Evolutionary conservation across 1,140 invertebrate species (phyloP).

Genomic region (Nomia melanderi): DNA sequence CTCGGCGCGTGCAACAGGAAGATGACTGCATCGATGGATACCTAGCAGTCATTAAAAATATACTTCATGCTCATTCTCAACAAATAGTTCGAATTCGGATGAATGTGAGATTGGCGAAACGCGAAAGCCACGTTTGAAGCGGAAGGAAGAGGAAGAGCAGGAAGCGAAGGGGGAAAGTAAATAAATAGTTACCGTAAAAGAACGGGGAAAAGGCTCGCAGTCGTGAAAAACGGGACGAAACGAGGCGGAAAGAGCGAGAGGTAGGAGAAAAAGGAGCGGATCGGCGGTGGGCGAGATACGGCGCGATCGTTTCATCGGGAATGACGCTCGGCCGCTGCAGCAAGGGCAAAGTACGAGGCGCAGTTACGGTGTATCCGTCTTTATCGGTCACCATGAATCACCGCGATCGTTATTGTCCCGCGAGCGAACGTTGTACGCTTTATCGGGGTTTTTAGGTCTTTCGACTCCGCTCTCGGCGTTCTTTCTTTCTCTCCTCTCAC

Average conservation of each 20-base stretch:
- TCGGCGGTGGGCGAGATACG: background rate
- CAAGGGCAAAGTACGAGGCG: conserved; percentile 77
- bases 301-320: conserved; percentile 14
- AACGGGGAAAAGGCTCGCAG: no score
- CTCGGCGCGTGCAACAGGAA: no score
- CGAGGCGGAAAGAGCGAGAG: no score
- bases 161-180: no score
- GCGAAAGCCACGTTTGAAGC: no score
- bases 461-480: background rate
- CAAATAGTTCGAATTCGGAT: no score
- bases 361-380: conserved; percentile 75
- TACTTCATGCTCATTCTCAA: no score
- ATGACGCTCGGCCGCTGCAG: conserved; percentile 28
- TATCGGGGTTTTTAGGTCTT: conserved; percentile 65
- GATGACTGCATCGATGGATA: no score
- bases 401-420: conserved; percentile 71
- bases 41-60: no score
- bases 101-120: no score
- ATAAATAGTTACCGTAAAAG: no score
- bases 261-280: background rate
- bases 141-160: no score
- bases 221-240: background rate
- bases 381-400: conserved; percentile 77
- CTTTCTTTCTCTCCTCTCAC: background rate
- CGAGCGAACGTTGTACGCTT: conserved; percentile 36